Base-by-base conservation (phyloP, 2,888 invertebrate genomes). In the Pediacus dermestoides region DNA sequence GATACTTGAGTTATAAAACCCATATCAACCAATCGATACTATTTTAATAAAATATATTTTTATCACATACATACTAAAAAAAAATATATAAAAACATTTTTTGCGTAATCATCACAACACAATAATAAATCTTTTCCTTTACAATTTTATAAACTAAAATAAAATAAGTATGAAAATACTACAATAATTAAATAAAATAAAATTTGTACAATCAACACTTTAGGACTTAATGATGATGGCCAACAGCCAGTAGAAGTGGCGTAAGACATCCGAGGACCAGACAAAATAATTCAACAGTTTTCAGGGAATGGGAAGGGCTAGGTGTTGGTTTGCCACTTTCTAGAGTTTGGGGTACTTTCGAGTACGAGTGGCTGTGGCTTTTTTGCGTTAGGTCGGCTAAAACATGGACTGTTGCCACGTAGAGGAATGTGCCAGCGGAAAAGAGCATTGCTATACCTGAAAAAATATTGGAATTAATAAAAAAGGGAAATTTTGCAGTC, bases 371-470 rank as follows among this genome's bases (percentile, higher is more conserved):
- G 1, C 72, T 58, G 16, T 75, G 73, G 12, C 63, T 63, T 39
- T 74, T 71, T 40, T 79, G 76, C 36, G 88, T 89, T 4, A 99
- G 73, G 68, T 99, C 99, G 0, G 99, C 97, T 31, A 99, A 67
- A 0, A 99, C 96, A 68, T 99, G 99, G 0, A 99, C 96, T 0
- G 97, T 97, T 0, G 99, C 94, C 2, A 99, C 99, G 66, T 97
- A 99, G 1, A 99, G 75, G 72, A 99, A 99, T 8, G 99, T 99
- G 0, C 99, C 99, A 0, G 96, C 99, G 26, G 96, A 96, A 70
- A 99, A 99, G 18, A 99, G 71, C 95, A 99, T 95, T 1, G 97
- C 94, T 41, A 97, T 82, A 37, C 86, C 79, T 80, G 66, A 0
- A 67, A 67, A 4, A 35, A 37, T 34, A 30, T 23, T 9, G 26